A percentile compares a stretch with the other conserved stretches of the same genome.
These are phyloP conservation scores for Leptogaster cylindrica DNA, from an alignment of 2,888 invertebrate genomes.

Conservation along the genomic window DNA sequence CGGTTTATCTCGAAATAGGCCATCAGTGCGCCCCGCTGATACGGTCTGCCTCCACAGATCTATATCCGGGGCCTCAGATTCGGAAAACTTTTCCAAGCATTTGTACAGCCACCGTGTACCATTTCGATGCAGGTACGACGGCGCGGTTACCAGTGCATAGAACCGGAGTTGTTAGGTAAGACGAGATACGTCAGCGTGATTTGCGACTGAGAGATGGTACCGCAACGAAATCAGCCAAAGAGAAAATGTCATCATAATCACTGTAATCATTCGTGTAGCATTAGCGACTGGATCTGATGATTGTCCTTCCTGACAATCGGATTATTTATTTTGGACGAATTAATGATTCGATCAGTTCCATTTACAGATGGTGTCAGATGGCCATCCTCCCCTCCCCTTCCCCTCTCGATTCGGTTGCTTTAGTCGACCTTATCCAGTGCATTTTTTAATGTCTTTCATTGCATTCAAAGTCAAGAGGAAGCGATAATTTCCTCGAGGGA, in stretches of 20 bases:
- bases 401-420: background rate
- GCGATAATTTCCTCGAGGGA: slow-evolving; percentile 6
- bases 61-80: background rate
- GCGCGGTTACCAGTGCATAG: slow-evolving; percentile 36
- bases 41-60: background rate
- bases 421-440: no score
- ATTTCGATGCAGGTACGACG: slow-evolving; percentile 30
- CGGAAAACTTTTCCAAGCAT: background rate
- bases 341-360: no score
- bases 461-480: slow-evolving; percentile 18
- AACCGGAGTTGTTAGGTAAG: slow-evolving; percentile 37
- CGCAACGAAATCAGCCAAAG: background rate
- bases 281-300: no score
- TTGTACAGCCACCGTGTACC: slow-evolving; percentile 24
- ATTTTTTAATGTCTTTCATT: background rate
- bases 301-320: no score
- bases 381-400: background rate
- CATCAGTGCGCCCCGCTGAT: background rate
- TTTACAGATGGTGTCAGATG: no score
- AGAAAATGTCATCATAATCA: background rate
- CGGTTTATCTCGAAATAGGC: slow-evolving; percentile 1
- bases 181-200: slow-evolving; percentile 6
- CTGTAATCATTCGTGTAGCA: background rate
- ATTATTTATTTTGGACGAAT: no score
- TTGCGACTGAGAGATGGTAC: background rate